Conservation (phyloP, 2,113 vertebrate genomes). For the Larimichthys crocea region DNA sequence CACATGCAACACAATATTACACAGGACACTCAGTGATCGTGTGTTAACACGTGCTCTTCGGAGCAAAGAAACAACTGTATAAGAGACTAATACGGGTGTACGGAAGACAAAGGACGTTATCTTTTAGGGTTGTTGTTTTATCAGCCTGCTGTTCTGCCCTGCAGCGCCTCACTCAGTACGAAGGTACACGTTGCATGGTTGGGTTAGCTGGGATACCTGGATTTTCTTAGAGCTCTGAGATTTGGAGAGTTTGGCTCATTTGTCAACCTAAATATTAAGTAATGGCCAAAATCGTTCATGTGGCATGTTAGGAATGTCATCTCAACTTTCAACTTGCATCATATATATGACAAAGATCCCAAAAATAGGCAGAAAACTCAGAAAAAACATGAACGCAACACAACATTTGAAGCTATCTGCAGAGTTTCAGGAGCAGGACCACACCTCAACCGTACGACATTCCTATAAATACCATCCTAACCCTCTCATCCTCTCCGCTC, state of each 20-base stretch:
- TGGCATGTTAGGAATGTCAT: not conserved
- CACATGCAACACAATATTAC: slow-evolving; percentile 65
- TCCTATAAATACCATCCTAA: too few relatives aligned
- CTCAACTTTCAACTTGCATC: not conserved
- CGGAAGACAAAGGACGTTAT: slow-evolving; percentile 1
- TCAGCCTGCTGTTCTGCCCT: not conserved
- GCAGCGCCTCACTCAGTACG: too few relatives aligned
- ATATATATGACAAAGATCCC: not conserved
- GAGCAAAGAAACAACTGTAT: slow-evolving; percentile 24
- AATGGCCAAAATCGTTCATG: not conserved
- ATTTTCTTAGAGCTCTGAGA: not conserved
- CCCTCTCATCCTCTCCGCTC: too few relatives aligned
- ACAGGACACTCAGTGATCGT: slow-evolving; percentile 33
- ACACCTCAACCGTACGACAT: too few relatives aligned
- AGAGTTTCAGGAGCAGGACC: too few relatives aligned
- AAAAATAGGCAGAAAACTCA: not conserved
- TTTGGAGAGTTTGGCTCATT: not conserved
- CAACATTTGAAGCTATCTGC: not conserved
- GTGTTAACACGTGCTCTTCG: slow-evolving; percentile 40
- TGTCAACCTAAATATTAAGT: not conserved
- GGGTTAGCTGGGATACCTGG: not conserved
- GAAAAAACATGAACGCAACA: not conserved
- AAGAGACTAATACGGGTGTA: not conserved
- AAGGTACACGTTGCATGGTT: not conserved
- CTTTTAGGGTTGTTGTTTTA: not conserved